Evolutionary conservation across 2,888 invertebrate genomes (phyloP), one percentile per base, ranked within the genome.

Genomic region (Pandemis heparana): DNA sequence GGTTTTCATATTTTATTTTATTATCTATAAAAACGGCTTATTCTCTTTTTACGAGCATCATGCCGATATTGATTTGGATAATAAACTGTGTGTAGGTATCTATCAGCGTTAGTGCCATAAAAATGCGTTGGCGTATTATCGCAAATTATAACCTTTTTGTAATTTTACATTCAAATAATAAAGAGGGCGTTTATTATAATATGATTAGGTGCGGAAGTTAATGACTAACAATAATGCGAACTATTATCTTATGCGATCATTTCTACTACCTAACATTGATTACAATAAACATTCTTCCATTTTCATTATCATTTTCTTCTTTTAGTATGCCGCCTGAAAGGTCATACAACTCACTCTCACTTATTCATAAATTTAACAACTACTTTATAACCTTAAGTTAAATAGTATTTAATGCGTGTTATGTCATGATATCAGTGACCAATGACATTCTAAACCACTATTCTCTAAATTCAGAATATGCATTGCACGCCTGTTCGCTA

Each of bases 1-100:
- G 80, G 79, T 80, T 80, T 68, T 51, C 23, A 74, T 79, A 81
- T 80, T 79, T 74, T 79, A 81, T 80, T 79, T 74, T 74, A 74
- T 60, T 70, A 53, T 74, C 70, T 70, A 70, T 65, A 74, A 74
- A 74, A 41, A 23, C 69, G 68, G 32, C 63, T 70, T 70, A 64
- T 68, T 63, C 46, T 38, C 43, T 16, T 68, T 67, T 75, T 75
- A 68, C 65, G 74, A 68, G 38, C 7, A 41, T 38, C 43, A 32
- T 60, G 53, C 23, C 60, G 68, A 60, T 74, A 74, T 74, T 70
- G 64, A 70, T 74, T 48, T 70, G 38, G 72, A 60, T 64, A 59
- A 23, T 68, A 43, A 68, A 68, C 14, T 23, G 61, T 48, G 16
- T 61, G 14, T 9, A 16, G 32, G 6, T 18, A 62, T 12, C 68